Evolutionary conservation across 2,797 vertebrate species (phyloP).

Genomic region (Bucorvus abyssinicus): DNA sequence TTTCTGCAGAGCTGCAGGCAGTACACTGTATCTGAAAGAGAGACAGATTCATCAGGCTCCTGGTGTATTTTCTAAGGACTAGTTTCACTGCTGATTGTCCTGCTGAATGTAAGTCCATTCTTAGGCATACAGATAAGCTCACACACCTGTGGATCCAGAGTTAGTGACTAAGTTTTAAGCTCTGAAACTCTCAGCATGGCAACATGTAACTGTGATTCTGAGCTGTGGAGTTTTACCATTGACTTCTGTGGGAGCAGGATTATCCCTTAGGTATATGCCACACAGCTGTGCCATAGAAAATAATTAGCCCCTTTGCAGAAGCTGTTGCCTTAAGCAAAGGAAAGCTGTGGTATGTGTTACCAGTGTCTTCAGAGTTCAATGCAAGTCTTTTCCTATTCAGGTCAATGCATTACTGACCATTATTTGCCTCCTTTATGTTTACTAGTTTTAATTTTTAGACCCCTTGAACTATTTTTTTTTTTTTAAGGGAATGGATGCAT

Average conservation of each 20-base stretch:
- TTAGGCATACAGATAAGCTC: neutral
- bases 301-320: neutral
- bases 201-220: neutral
- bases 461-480: neutral
- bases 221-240: neutral
- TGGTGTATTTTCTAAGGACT: neutral
- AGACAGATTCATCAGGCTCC: neutral
- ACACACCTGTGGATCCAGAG: neutral
- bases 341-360: neutral
- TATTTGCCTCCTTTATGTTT: neutral
- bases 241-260: neutral
- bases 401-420: neutral
- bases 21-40: neutral
- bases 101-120: neutral
- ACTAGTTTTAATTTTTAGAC: conserved; percentile 1
- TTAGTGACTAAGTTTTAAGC: neutral
- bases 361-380: neutral
- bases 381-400: neutral
- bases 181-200: neutral
- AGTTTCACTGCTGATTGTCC: accelerated
- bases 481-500: neutral
- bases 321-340: neutral
- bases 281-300: neutral
- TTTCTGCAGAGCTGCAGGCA: neutral
- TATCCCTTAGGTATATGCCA: neutral